Evolutionary conservation across 1,140 invertebrate species (phyloP).

Genomic region (Pogonognathellus flavescens): DNA sequence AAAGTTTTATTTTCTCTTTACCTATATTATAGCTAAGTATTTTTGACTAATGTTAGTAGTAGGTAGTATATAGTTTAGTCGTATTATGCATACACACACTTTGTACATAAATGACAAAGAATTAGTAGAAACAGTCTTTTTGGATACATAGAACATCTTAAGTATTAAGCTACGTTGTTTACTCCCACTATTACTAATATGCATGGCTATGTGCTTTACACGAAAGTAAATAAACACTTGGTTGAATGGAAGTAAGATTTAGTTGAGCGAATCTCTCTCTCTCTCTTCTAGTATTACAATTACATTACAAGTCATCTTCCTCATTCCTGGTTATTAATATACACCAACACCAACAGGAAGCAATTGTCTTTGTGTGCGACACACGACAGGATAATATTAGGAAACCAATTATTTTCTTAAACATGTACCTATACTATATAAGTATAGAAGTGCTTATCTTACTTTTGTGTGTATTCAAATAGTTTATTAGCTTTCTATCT

Average conservation of each 20-base stretch:
- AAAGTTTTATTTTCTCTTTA: slow-evolving; percentile 4
- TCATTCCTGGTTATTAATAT: background rate
- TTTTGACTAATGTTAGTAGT: too few species aligned
- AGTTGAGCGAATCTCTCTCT: background rate
- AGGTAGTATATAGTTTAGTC: background rate
- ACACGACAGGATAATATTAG: background rate
- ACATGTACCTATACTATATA: background rate
- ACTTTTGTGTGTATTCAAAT: too few species aligned
- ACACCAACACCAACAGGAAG: background rate
- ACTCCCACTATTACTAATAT: too few species aligned
- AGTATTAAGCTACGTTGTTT: too few species aligned
- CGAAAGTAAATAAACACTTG: too few species aligned
- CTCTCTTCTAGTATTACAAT: background rate
- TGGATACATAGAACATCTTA: too few species aligned
- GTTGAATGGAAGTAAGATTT: too few species aligned
- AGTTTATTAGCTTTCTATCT: too few species aligned
- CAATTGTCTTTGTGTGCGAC: background rate
- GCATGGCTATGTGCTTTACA: too few species aligned
- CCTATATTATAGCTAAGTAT: background rate
- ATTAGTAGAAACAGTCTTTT: too few species aligned
- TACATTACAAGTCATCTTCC: background rate
- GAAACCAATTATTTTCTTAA: background rate
- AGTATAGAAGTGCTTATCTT: too few species aligned
- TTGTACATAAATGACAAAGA: background rate
- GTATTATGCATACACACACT: background rate